Evolutionary conservation across 2,797 vertebrate species (phyloP).

Genomic region (Neopelma chrysocephalum): DNA sequence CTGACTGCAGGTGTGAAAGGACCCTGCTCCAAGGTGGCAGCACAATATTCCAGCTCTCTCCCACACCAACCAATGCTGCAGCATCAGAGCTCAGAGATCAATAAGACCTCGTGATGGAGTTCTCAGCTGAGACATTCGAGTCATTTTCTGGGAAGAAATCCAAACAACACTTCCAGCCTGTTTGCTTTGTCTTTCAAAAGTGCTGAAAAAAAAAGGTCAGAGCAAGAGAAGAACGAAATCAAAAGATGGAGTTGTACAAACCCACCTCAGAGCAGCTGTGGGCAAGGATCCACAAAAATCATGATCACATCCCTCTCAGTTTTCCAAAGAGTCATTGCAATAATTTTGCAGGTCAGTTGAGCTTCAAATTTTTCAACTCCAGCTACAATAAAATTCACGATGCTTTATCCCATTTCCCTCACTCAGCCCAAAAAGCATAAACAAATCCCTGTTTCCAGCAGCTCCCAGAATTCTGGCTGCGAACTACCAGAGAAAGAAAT

Average conservation of each 20-base stretch:
- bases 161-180: neutral
- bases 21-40: neutral
- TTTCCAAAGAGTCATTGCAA: neutral
- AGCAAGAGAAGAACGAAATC: neutral
- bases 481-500: neutral
- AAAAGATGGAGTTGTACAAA: neutral
- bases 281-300: neutral
- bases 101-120: neutral
- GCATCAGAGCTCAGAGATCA: neutral
- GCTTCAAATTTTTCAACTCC: neutral
- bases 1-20: neutral
- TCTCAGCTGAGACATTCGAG: neutral
- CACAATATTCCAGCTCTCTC: neutral
- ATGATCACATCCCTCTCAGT: neutral
- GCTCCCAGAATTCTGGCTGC: neutral
- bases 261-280: fast-evolving
- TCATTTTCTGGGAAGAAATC: constrained; percentile 5
- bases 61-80: neutral
- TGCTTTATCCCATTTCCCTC: neutral
- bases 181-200: neutral
- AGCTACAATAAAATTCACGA: neutral
- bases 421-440: neutral
- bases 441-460: neutral
- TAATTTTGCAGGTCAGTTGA: neutral
- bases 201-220: neutral